A percentile compares a stretch with the other conserved stretches of the same genome.
Evolutionary conservation across 2,113 vertebrate genomes (phyloP).

Genomic region (Calypte anna): DNA sequence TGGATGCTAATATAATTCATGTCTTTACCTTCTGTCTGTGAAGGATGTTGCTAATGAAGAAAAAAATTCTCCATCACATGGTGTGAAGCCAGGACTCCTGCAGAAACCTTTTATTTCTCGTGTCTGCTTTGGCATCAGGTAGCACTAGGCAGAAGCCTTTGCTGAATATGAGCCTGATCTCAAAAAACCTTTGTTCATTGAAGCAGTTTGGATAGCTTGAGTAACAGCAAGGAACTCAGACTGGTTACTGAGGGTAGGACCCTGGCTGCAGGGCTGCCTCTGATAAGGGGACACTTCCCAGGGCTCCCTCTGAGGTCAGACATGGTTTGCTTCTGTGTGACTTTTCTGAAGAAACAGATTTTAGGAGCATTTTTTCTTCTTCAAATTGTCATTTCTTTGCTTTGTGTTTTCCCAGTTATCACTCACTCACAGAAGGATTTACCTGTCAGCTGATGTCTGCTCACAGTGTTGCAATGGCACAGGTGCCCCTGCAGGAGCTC

Average conservation of each 20-base stretch:
- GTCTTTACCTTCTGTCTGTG: slow-evolving; percentile 53
- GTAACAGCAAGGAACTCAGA: background rate
- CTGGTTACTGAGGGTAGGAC: background rate
- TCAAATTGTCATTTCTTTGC: background rate
- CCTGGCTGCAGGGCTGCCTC: background rate
- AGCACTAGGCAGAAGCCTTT: background rate
- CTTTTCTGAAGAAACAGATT: background rate
- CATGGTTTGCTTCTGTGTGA: background rate
- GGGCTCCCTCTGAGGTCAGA: background rate
- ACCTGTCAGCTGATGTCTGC: background rate
- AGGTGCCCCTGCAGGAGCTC: background rate
- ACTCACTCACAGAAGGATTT: background rate
- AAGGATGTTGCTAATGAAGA: slow-evolving; percentile 38
- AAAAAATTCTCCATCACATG: slow-evolving; percentile 37
- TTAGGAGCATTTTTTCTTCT: background rate
- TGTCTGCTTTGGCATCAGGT: slow-evolving; percentile 15
- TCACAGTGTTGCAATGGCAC: background rate
- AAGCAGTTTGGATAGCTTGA: background rate
- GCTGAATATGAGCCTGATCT: background rate
- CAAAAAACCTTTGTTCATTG: background rate
- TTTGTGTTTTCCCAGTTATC: background rate
- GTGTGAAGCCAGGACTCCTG: background rate
- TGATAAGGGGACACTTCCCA: background rate
- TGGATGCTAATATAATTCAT: background rate
- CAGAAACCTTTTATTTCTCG: slow-evolving; percentile 10